Percentiles rank a stretch among this genome's conserved stretches.
Conservation (phyloP, 2,797 vertebrate species). For the Octomys mimax region DNA sequence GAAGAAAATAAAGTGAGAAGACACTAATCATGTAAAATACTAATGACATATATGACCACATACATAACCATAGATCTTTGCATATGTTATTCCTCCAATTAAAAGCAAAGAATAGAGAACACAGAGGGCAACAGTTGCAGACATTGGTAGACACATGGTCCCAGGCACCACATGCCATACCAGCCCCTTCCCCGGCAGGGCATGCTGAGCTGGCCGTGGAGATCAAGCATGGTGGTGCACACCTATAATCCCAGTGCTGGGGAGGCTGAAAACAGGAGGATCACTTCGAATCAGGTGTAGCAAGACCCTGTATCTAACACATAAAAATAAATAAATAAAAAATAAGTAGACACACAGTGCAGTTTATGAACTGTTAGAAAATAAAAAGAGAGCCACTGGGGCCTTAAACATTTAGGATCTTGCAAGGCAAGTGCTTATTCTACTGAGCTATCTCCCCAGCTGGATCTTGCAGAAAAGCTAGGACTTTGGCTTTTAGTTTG, state of each 20-base stretch:
- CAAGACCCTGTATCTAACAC: too few relatives aligned
- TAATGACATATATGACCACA: not conserved
- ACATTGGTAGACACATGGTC: not conserved
- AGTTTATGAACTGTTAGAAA: not conserved
- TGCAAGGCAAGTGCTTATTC: not conserved
- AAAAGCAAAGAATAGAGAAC: not conserved
- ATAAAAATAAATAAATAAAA: too few relatives aligned
- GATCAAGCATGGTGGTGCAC: too few relatives aligned
- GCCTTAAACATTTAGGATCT: not conserved
- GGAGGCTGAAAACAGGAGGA: too few relatives aligned
- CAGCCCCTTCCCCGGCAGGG: too few relatives aligned
- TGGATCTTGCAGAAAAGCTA: not conserved
- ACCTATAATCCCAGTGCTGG: too few relatives aligned
- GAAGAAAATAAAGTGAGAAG: conserved; percentile 8
- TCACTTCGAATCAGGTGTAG: too few relatives aligned
- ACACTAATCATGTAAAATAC: not conserved
- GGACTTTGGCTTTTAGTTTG: not conserved
- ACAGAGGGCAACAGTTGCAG: not conserved
- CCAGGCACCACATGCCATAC: too few relatives aligned
- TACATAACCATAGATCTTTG: not conserved
- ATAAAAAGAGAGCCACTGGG: not conserved
- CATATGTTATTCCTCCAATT: not conserved
- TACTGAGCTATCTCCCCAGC: too few relatives aligned
- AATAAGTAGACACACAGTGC: not conserved
- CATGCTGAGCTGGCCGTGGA: too few relatives aligned